Evolutionary conservation across 2,888 invertebrate genomes (phyloP).

Genomic region (Miltochrista miniata): DNA sequence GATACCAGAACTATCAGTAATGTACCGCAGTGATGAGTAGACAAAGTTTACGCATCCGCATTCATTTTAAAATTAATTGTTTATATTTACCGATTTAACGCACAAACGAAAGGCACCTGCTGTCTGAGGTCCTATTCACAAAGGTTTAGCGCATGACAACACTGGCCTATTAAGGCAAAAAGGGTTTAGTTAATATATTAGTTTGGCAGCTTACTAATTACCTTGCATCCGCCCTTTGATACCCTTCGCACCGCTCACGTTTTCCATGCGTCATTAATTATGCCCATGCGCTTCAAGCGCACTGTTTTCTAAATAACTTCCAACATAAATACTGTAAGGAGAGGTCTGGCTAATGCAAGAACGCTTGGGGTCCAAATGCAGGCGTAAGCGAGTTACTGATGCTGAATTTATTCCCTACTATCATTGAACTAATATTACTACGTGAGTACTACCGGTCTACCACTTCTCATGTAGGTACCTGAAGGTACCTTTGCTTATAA

Average conservation of each 20-base stretch:
- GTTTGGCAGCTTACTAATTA: slow-evolving; percentile 21
- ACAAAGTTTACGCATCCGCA: no score
- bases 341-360: slow-evolving; percentile 1
- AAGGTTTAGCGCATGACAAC: neutral
- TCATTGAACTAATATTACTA: no score
- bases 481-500: no score
- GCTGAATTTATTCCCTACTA: no score
- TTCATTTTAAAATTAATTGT: no score
- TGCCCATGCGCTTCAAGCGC: slow-evolving; percentile 36
- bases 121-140: neutral
- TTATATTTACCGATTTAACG: no score
- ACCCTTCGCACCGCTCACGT: slow-evolving; percentile 23
- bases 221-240: slow-evolving; percentile 10
- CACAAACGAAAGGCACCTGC: no score
- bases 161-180: neutral
- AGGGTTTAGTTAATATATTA: slow-evolving; percentile 15
- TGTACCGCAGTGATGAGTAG: no score
- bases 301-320: slow-evolving; percentile 45
- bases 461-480: no score
- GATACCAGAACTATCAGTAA: no score
- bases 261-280: slow-evolving; percentile 44
- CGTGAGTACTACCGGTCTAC: no score
- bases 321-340: slow-evolving; percentile 20
- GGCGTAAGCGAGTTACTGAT: slow-evolving; percentile 11
- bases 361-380: slow-evolving; percentile 9